Base-by-base conservation (phyloP, 2,888 invertebrate genomes). In the Rosalia funebris region DNA sequence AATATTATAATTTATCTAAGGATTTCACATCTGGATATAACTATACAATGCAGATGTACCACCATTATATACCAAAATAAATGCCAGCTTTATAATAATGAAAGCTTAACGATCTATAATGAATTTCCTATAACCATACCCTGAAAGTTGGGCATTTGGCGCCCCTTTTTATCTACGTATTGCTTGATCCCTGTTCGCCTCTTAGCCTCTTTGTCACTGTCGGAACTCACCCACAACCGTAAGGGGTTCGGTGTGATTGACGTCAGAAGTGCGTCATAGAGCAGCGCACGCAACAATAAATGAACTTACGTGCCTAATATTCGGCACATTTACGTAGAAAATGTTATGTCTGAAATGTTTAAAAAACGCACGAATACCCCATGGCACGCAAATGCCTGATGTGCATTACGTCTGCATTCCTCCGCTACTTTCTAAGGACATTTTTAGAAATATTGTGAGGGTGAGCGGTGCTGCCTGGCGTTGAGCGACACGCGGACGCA, bases 211-310 rank as follows among this genome's bases (percentile, higher is more conserved):
- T 16, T 42, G 31, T 31, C 53, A 32, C 31, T 32, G 46, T 46
- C 32, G 25, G 37, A 15, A 20, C 11, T 39, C 63, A 41, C 52
- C 62, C 65, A 41, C 63, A 48, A 45, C 60, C 60, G 57, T 54
- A 53, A 62, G 68, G 58, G 65, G 46, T 47, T 68, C 66, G 34
- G 31, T 58, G 66, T 63, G 55, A 70, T 68, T 71, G 70, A 71
- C 71, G 71, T 73, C 73, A 74, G 41, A 56, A 58, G 66, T 71
- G 71, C 71, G 71, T 71, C 71, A 71, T 59, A 64, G 60, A 42
- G 62, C 41, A 39, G 68, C 62, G 66, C 70, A 70, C 71, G 69
- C 67, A 66, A 54, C 41, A 42, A 56, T 47, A 55, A 62, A 65
- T 62, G 68, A 63, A 55, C 57, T 60, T 53, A n/a, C 41, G 41